Base-by-base conservation (phyloP, 2,113 vertebrate species). In the Oncorhynchus mykiss region DNA sequence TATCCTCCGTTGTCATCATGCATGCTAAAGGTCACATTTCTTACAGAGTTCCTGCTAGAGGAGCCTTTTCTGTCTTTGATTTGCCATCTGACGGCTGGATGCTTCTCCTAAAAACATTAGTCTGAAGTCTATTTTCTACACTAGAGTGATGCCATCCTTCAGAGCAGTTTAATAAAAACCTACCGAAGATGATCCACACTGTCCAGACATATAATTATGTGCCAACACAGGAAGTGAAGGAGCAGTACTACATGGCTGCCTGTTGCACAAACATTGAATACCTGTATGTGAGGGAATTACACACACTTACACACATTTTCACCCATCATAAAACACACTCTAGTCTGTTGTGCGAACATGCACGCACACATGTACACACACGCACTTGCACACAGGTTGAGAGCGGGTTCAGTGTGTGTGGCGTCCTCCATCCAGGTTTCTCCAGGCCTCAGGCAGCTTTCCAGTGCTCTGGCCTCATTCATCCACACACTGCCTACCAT, bases 401-500 rank as follows among this genome's bases (percentile, higher is more conserved):
- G 51, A 18, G 14, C 16, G 16, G 16, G 51, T 16, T 4, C 5
- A 54, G 51, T 45, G 39, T 45, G 39, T 51, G 69, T 24, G 16
- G 67, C 1, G 0, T 48, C 31, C n/a, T 3, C 54, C 49, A 27
- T 71, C 70, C 24, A 54, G 49, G 70, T 57, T 54, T 71, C 49
- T 71, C 48, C 49, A 54, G 70, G 51, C 49, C 70, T 71, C 51
- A 57, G 70, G 70, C 70, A 71, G 70, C 70, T 45, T 71, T 71
- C 70, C 70, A 71, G 25, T 20, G 70, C 70, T 57, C 70, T 71
- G 70, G 70, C 70, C 49, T 71, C 22, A 71, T 71, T 71, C 49
- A 71, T 16, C 70, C 70, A 27, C 48, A 22, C 51, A 62, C 8
- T 14, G 27, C 24, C 14, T 51, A 24, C 70, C 14, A 57, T 20